Percentiles rank a stretch among this genome's conserved stretches.
Evolutionary conservation across 2,113 vertebrate species (phyloP).

Genomic region (Cyphomyrus plagiostoma): DNA sequence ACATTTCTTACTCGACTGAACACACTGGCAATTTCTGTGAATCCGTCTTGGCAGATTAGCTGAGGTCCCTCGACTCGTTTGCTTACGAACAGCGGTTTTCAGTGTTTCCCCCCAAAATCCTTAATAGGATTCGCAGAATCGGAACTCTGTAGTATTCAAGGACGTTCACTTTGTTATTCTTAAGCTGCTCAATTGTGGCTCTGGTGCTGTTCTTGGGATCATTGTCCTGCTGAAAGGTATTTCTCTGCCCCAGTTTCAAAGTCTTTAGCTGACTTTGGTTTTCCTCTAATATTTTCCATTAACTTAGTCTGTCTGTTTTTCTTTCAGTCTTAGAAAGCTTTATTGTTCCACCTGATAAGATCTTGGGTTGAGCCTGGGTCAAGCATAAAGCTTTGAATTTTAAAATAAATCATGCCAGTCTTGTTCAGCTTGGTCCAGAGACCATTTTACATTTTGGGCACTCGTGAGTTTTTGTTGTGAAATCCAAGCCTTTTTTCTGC

Average conservation of each 20-base stretch:
- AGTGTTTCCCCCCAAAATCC: not conserved
- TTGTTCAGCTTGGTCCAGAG: not conserved
- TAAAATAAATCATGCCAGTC: not conserved
- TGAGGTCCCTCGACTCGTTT: not conserved
- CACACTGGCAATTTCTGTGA: not conserved
- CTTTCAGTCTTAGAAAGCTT: not conserved
- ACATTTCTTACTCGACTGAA: not conserved
- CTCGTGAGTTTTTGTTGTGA: not conserved
- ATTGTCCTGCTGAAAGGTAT: not conserved
- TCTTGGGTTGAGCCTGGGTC: not conserved
- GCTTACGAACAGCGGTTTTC: not conserved
- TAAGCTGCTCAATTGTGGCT: not conserved
- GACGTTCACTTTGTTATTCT: conserved; percentile 2
- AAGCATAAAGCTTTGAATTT: not conserved
- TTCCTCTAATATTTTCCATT: not conserved
- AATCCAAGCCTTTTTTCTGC: not conserved
- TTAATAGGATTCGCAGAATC: not conserved
- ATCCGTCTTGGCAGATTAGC: not conserved
- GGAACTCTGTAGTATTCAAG: not conserved
- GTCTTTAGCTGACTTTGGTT: conserved; percentile 3
- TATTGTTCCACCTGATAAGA: not conserved
- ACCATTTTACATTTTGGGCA: not conserved
- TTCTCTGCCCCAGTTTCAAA: not conserved
- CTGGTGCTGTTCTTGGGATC: not conserved
- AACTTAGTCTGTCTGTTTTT: not conserved